Evolutionary conservation across 2,888 invertebrate genomes (phyloP), one percentile per base, ranked within the genome.

Genomic region (Dolichopus griseipennis): DNA sequence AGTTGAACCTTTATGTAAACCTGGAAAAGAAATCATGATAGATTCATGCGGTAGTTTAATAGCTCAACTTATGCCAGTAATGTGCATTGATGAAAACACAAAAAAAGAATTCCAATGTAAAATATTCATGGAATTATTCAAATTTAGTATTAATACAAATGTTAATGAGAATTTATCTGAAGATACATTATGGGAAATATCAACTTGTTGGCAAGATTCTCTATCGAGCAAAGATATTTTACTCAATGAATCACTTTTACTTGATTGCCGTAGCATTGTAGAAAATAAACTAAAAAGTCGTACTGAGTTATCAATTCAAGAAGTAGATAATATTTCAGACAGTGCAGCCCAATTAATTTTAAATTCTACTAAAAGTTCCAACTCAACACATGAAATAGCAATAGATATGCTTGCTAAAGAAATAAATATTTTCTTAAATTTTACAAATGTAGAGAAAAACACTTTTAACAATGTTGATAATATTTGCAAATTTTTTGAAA

Each of bases 141-240:
- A 78, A 71, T 79, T 85, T 63, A 82, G 82, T 61, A 78, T 84
- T 69, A 78, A 80, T 69, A 76, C 76, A 61, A 74, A 73, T 20
- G 72, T 75, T n/a, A 76, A 74, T 66, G 77, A 79, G 65, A 74
- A 75, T 69, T 71, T 81, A 20, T 78, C 78, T 0, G 78, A 78
- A 69, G 85, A 85, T 71, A 85, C 86, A 15, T 78, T 86, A 72
- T 82, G 83, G 82, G 87, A 86, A 78, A 79, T 84, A 61, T 84
- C 83, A 22, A 83, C 84, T 20, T 83, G 86, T 62, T 86, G 87
- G 86, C 85, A 84, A 74, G 86, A 85, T 77, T 83, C 83, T 9
- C 72, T 85, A 6, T 79, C 80, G 1, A 78, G 78, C 71, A 74
- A 76, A 66, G 78, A 80, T 67, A 76, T 81, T 22, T 69, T 72